Percentiles rank a stretch among this genome's conserved stretches.
phyloP scores from a whole-genome alignment of 2,113 vertebrate species.

The Mola mola region DNA sequence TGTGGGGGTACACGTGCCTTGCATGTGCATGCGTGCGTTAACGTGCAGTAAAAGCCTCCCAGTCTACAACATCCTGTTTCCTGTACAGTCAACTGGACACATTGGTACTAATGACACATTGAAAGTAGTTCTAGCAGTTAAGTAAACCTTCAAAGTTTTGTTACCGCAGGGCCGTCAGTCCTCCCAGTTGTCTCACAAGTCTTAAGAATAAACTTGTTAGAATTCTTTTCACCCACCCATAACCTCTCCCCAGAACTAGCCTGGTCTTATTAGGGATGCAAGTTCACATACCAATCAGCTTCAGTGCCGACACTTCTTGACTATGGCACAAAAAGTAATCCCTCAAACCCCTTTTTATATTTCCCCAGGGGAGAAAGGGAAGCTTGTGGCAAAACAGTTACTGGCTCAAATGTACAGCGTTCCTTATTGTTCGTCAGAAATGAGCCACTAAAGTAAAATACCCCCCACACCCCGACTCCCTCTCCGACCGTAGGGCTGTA shows the following conservation, averaged over 20 bases:
- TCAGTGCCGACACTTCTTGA: slow-evolving; percentile 14
- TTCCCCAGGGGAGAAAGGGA: not conserved
- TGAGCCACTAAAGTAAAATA: slow-evolving; percentile 9
- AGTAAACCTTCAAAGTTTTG: not conserved
- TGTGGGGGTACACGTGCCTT: slow-evolving; percentile 19
- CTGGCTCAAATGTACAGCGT: slow-evolving; percentile 8
- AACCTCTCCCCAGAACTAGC: not conserved
- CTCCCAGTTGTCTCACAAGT: slow-evolving; percentile 15
- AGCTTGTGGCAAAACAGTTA: slow-evolving; percentile 5
- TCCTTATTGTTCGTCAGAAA: slow-evolving; percentile 15
- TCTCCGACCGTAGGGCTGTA: not conserved
- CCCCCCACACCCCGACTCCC: not conserved
- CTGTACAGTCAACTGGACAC: slow-evolving; percentile 2
- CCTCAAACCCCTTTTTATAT: not conserved
- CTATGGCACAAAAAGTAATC: slow-evolving; percentile 14
- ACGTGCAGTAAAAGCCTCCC: slow-evolving; percentile 8
- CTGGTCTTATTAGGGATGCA: not conserved
- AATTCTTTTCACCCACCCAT: not conserved
- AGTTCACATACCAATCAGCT: slow-evolving; percentile 2
- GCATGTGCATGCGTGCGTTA: slow-evolving; percentile 24
- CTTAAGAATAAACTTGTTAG: slow-evolving; percentile 8
- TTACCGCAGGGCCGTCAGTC: slow-evolving; percentile 10
- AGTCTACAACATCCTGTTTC: slow-evolving; percentile 22
- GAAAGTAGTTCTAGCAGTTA: slow-evolving; percentile 12
- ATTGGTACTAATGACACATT: slow-evolving; percentile 1